Conservation (phyloP, 2,113 vertebrate species). For the Ptychochromis oligacanthus region DNA sequence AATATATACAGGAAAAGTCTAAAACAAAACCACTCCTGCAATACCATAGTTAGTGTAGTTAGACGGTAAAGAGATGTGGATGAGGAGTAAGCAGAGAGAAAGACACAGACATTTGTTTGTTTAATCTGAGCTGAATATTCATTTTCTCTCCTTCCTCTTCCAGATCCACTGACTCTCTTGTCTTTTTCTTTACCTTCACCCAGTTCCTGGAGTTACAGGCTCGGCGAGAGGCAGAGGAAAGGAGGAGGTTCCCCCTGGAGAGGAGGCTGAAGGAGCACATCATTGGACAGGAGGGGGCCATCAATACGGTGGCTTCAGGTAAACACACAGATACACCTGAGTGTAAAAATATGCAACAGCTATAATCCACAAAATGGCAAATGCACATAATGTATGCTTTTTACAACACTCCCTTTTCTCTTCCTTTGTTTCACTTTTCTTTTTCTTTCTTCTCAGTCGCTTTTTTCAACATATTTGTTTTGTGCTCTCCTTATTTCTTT, state of each 20-base stretch:
- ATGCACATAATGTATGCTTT: neutral
- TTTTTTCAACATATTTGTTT: neutral
- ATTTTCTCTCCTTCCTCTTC: neutral
- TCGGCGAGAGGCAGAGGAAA: conserved; percentile 85
- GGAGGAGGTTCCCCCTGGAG: conserved; percentile 92
- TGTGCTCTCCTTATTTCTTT: neutral
- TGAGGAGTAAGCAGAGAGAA: neutral
- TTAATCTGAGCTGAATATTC: neutral
- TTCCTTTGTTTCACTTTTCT: neutral
- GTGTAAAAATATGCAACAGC: neutral
- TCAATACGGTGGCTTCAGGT: conserved; percentile 94
- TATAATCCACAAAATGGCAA: neutral
- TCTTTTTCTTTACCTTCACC: neutral
- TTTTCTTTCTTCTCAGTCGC: neutral
- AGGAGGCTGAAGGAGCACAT: conserved; percentile 93
- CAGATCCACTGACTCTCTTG: conserved; percentile 2
- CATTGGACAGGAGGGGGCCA: conserved; percentile 94
- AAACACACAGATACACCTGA: neutral
- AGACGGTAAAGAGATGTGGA: neutral
- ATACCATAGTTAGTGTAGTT: too few relatives aligned
- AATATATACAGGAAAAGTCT: too few relatives aligned
- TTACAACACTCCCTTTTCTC: neutral
- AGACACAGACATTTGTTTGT: neutral
- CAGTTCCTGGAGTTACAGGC: conserved; percentile 89
- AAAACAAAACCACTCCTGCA: too few relatives aligned